These are phyloP conservation scores for Pachliopta kotzebuea DNA, from an alignment of 2,888 invertebrate species.

Conservation along the genomic window DNA sequence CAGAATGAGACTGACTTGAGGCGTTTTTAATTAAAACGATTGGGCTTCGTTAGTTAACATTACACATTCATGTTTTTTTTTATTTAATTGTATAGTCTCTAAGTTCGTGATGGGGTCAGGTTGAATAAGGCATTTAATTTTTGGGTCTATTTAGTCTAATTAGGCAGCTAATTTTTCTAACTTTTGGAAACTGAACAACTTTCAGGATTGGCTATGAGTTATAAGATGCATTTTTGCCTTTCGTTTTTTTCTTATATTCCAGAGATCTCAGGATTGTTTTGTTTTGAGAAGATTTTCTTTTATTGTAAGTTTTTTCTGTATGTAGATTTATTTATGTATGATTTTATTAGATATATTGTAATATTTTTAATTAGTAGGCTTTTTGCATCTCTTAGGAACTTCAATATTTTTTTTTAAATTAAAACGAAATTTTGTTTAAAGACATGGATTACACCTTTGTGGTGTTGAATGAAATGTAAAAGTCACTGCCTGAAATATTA, in stretches of 20 bases:
- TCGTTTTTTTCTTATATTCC: constrained; percentile 39
- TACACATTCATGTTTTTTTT: background rate
- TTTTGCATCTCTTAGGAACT: constrained; percentile 43
- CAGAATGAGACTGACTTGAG: constrained; percentile 23
- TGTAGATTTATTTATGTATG: constrained; percentile 18
- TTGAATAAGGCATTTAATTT: background rate
- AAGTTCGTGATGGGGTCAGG: background rate
- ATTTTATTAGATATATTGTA: constrained; percentile 8
- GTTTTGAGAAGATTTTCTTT: constrained; percentile 38
- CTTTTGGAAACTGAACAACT: constrained; percentile 14
- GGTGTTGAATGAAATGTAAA: background rate
- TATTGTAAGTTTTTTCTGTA: constrained; percentile 34
- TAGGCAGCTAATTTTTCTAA: constrained; percentile 15
- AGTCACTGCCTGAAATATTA: constrained; percentile 20
- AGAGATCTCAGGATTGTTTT: constrained; percentile 51
- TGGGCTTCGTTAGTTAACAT: too few relatives aligned
- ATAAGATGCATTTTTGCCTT: constrained; percentile 30
- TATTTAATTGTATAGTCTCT: background rate
- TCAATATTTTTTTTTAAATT: too few relatives aligned
- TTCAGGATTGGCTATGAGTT: constrained; percentile 35
- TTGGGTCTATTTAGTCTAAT: background rate
- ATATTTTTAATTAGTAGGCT: constrained; percentile 26
- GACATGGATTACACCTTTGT: background rate
- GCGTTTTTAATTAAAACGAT: constrained; percentile 5
- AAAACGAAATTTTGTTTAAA: too few relatives aligned